Conservation (phyloP, 2,888 invertebrate species). For the Aproaerema taeniolella region DNA sequence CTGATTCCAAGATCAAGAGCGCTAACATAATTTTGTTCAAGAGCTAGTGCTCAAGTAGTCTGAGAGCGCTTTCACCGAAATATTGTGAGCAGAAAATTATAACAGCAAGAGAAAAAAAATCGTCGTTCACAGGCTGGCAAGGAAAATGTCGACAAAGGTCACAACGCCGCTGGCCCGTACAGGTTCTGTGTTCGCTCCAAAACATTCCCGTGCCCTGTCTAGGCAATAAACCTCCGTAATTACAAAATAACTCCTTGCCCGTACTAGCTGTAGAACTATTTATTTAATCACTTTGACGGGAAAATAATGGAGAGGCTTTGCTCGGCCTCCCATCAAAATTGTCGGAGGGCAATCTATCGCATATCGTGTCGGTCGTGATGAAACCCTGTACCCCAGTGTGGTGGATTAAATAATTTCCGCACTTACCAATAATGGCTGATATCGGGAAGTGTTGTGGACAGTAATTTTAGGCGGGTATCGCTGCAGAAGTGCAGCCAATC, state of each 20-base stretch:
- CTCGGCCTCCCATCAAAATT: slow-evolving; percentile 52
- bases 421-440: slow-evolving; percentile 28
- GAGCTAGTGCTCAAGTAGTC: no score
- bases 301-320: slow-evolving; percentile 60
- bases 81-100: no score
- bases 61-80: no score
- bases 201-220: slow-evolving; percentile 58
- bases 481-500: neutral
- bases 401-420: slow-evolving; percentile 52
- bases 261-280: slow-evolving; percentile 56
- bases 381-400: slow-evolving; percentile 32
- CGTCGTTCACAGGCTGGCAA: neutral
- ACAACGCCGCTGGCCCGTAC: slow-evolving; percentile 31
- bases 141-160: slow-evolving; percentile 31
- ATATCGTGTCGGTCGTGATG: slow-evolving; percentile 44
- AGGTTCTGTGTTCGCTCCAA: slow-evolving; percentile 33
- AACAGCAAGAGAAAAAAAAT: neutral
- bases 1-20: no score
- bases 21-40: no score
- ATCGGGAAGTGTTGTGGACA: slow-evolving; percentile 10
- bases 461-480: slow-evolving; percentile 12
- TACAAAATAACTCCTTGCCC: slow-evolving; percentile 68
- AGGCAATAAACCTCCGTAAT: slow-evolving; percentile 67
- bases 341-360: slow-evolving; percentile 52
- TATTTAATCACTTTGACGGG: slow-evolving; percentile 76